Percentiles rank a stretch among this genome's conserved stretches.
phyloP scores from a whole-genome alignment of 2,888 invertebrate genomes.

The Heteromurus nitidus region DNA sequence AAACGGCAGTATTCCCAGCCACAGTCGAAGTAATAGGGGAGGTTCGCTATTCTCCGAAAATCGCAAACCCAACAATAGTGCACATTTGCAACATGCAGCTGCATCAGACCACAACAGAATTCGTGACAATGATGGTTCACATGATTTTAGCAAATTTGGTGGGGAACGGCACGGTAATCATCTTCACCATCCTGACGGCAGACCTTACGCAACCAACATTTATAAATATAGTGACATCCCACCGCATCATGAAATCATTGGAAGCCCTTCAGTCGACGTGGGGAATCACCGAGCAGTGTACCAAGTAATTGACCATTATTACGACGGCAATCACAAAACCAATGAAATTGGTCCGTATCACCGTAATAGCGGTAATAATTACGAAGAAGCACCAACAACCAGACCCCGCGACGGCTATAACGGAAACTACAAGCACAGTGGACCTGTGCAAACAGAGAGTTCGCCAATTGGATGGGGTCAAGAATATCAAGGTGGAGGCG shows the following conservation, averaged over 20 bases:
- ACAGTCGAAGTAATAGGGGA: not conserved
- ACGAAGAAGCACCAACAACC: not conserved
- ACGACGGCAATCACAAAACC: constrained; percentile 20
- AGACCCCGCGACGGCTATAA: not conserved
- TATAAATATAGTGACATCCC: constrained; percentile 28
- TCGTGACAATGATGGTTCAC: constrained; percentile 25
- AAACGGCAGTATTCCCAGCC: not conserved
- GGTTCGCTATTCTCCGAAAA: not conserved
- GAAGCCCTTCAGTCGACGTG: constrained; percentile 7
- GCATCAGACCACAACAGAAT: constrained; percentile 23
- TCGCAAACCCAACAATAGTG: not conserved
- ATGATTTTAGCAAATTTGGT: constrained; percentile 2
- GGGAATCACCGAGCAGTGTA: constrained; percentile 24
- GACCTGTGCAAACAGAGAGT: constrained; percentile 3
- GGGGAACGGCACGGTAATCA: not conserved
- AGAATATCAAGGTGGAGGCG: too few relatives aligned
- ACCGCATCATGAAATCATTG: constrained; percentile 23
- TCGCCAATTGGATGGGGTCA: not conserved
- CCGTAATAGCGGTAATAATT: constrained; percentile 9
- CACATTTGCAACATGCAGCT: constrained; percentile 10
- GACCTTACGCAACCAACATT: not conserved
- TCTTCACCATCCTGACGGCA: constrained; percentile 10
- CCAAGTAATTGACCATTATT: constrained; percentile 23
- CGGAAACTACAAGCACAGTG: constrained; percentile 1
- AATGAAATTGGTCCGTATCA: constrained; percentile 35